Percentiles rank a stretch among this genome's conserved stretches.
Conservation (phyloP, 2,113 vertebrate genomes). For the Anser brachyrhynchus region DNA sequence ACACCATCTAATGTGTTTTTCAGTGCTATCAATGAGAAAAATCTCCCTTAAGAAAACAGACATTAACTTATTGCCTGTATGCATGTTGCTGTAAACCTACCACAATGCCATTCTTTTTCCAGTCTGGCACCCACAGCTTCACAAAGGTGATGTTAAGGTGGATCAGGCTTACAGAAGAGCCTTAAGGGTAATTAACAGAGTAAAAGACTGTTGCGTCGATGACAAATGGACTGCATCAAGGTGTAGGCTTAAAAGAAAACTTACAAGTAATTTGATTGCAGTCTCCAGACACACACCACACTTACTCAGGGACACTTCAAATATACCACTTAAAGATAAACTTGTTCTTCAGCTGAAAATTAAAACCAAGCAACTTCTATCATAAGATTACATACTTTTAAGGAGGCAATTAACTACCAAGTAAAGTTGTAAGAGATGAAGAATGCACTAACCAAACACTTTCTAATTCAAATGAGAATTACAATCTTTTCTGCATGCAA, state of each 20-base stretch:
- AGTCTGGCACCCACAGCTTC: neutral
- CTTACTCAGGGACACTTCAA: neutral
- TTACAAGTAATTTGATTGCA: neutral
- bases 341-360: neutral
- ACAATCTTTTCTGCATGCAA: neutral
- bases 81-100: neutral
- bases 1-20: neutral
- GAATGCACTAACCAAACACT: neutral
- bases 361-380: neutral
- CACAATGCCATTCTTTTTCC: neutral
- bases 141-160: neutral
- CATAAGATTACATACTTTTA: neutral
- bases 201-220: neutral
- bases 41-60: neutral
- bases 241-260: neutral
- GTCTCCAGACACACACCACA: neutral
- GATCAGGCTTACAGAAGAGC: neutral
- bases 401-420: neutral
- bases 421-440: neutral
- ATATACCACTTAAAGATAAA: neutral
- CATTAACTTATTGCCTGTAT: neutral
- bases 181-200: neutral
- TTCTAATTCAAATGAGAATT: neutral
- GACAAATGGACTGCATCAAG: neutral
- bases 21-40: neutral